Conservation (phyloP, 2,113 vertebrate species). For the Megaceryle torquata region DNA sequence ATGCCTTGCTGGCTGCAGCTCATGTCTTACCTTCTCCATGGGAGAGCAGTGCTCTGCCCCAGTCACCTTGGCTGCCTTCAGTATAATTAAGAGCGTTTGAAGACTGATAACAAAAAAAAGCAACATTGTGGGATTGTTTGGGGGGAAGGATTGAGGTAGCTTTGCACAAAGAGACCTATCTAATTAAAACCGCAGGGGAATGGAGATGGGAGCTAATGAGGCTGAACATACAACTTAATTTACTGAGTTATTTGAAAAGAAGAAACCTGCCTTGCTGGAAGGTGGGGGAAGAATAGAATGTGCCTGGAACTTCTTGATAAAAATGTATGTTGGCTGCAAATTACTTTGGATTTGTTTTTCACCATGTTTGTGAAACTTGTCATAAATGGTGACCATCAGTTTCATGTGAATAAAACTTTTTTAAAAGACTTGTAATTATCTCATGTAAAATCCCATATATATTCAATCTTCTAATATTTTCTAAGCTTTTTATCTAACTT, state of each 20-base stretch:
- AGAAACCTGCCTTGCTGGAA: neutral
- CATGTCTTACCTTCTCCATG: neutral
- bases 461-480: neutral
- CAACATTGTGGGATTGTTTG: neutral
- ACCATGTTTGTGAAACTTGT: neutral
- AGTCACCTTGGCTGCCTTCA: neutral
- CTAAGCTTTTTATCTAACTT: neutral
- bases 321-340: neutral
- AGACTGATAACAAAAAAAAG: neutral
- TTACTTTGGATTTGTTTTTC: neutral
- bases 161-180: neutral
- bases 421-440: neutral
- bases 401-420: neutral
- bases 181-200: neutral
- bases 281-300: fast-evolving
- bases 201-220: constrained; percentile 38
- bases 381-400: neutral
- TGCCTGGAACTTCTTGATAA: neutral
- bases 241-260: constrained; percentile 11
- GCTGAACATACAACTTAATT: constrained; percentile 29
- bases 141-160: neutral
- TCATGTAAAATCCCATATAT: neutral
- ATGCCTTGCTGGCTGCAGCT: neutral
- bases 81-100: neutral
- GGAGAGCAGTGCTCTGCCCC: neutral